phyloP scores from a whole-genome alignment of 2,113 vertebrate genomes.

The Siphamia tubifer region DNA sequence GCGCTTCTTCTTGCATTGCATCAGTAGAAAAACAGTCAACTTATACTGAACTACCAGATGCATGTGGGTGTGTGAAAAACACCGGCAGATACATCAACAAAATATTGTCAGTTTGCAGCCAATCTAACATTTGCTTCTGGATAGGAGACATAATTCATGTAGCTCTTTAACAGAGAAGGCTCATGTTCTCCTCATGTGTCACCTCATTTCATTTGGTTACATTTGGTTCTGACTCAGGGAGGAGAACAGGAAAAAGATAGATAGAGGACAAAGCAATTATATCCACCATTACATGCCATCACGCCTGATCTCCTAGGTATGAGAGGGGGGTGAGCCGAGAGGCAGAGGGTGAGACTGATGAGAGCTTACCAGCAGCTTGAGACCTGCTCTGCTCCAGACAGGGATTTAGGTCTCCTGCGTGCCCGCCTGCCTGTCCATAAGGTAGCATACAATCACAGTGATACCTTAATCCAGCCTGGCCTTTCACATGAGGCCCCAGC shows the following conservation, averaged over 20 bases:
- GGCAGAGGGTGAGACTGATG: constrained; percentile 70
- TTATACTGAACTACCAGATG: constrained; percentile 34
- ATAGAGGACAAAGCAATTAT: constrained; percentile 74
- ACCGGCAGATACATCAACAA: constrained; percentile 22
- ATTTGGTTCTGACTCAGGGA: constrained; percentile 43
- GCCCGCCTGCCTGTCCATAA: constrained; percentile 43
- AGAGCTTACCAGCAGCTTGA: constrained; percentile 70
- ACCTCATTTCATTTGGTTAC: constrained; percentile 59
- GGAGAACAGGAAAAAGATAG: constrained; percentile 30
- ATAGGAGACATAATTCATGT: not conserved
- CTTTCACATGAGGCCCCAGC: constrained; percentile 62
- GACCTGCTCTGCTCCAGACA: constrained; percentile 63
- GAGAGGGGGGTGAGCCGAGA: constrained; percentile 15
- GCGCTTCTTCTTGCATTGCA: constrained; percentile 30
- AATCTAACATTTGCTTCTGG: constrained; percentile 37
- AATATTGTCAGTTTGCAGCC: constrained; percentile 20
- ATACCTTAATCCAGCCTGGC: constrained; percentile 81
- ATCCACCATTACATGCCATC: constrained; percentile 63
- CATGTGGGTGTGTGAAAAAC: constrained; percentile 13
- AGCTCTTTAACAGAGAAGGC: constrained; percentile 15
- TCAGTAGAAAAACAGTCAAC: constrained; percentile 34
- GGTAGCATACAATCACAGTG: constrained; percentile 56
- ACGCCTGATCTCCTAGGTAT: constrained; percentile 61
- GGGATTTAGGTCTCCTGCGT: constrained; percentile 73
- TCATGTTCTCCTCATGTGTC: constrained; percentile 6